phyloP scores from a whole-genome alignment of 2,888 invertebrate species.

The Baccha elongata region DNA sequence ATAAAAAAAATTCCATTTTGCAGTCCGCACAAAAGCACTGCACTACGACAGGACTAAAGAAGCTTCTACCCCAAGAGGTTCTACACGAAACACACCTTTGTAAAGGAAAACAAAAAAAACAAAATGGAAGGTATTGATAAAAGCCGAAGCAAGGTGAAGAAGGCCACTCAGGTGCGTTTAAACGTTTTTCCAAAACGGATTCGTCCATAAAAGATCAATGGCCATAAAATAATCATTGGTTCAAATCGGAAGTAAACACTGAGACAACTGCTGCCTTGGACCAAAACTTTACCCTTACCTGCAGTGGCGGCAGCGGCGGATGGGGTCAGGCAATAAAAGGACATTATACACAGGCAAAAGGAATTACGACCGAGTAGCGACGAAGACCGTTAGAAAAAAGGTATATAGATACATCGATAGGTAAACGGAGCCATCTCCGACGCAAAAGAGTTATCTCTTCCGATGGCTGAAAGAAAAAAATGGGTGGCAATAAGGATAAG shows the following conservation, averaged over 20 bases:
- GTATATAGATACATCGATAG: constrained; percentile 21
- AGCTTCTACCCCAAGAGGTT: neutral
- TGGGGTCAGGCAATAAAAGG: constrained; percentile 70
- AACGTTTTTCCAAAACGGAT: constrained; percentile 70
- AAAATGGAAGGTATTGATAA: constrained; percentile 20
- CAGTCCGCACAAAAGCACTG: constrained; percentile 68
- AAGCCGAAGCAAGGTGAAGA: constrained; percentile 35
- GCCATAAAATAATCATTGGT: constrained; percentile 75
- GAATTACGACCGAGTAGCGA: constrained; percentile 54
- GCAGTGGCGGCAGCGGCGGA: constrained; percentile 38
- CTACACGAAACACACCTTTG: constrained; percentile 2
- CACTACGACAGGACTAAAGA: constrained; percentile 57
- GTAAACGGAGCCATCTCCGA: constrained; percentile 53
- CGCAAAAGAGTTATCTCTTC: constrained; percentile 72
- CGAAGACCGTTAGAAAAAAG: neutral
- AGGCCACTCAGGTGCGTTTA: constrained; percentile 73
- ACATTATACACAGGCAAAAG: constrained; percentile 69
- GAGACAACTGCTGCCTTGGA: constrained; percentile 69
- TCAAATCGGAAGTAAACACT: constrained; percentile 74
- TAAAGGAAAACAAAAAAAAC: neutral
- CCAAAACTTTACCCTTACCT: constrained; percentile 65
- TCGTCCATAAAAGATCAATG: constrained; percentile 75
- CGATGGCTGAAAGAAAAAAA: constrained; percentile 49
- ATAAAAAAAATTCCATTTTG: constrained; percentile 71
- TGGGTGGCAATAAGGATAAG: constrained; percentile 65